Evolutionary conservation across 2,888 invertebrate species (phyloP), one percentile per base, ranked within the genome.

Genomic region (Aphodius granarius): DNA sequence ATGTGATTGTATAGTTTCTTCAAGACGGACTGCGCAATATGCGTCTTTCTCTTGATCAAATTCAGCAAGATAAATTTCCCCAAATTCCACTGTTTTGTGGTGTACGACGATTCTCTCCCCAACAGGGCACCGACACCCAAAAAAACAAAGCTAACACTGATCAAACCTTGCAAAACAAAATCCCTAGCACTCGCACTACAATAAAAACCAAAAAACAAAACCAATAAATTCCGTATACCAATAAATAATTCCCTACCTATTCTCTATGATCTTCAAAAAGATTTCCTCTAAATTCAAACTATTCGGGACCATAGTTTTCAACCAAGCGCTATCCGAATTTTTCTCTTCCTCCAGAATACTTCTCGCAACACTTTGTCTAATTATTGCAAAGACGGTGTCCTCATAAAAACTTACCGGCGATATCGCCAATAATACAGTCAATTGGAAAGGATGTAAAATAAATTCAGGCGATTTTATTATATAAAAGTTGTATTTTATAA

Each of bases 381-480:
- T 83, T 77, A 89, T 86, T 75, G 88, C 88, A 79, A 86, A 85
- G 43, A 85, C 85, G 75, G 83, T 85, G 73, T 89, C 88, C 82
- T 90, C 88, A 79, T 88, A 88, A 74, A 85, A 83, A 6, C 85
- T 79, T 68, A 90, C 85, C 75, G 86, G 87, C 0, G 89, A 88
- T 16, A 90, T 84, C 5, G 75, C 71, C 15, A 92, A 85, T 17
- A 92, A 84, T 15, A 91, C 88, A 76, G 91, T 89, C n/a, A 92
- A 84, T 78, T 92, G 88, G 82, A 93, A 93, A 0, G 92, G 91
- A 79, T 92, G 90, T 22, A 93, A 83, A 66, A 92, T 84, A 73
- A 89, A 89, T 82, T 92, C 91, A 0, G 92, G 91, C 74, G 89
- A 87, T 75, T 88, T 88, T 0, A 86, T 82, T 20, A 91, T n/a